Base-by-base conservation (phyloP, 2,113 vertebrate genomes). In the Aphelocoma coerulescens region DNA sequence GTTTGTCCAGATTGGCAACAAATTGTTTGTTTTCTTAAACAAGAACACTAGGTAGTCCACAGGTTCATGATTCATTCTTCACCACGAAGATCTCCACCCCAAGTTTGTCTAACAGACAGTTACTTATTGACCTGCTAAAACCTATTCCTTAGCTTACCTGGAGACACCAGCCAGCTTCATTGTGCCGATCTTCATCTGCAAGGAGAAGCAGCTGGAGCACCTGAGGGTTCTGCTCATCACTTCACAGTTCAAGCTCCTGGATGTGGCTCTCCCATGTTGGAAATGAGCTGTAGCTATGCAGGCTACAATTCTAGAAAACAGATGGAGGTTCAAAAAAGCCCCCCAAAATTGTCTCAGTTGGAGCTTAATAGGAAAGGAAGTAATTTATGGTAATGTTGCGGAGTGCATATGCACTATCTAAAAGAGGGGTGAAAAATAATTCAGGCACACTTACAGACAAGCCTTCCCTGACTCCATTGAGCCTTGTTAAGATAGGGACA, bases 161-260 rank as follows among this genome's bases (percentile, higher is more conserved):
- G 97, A 62, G 52, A 94, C 51, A 95, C n/a, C 43, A 90, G 80
- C 96, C 98, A 95, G 97, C 97, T 97, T 98, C 89, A 65, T 97
- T 97, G 91, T 96, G 98, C 78, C 97, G 96, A 78, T 98, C 97
- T 68, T 98, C 96, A 65, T 97, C 95, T 97, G 96, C 96, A 65
- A 96, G 97, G 90, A 94, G 48, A 68, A 93, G 35, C 19, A 63
- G 16, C 97, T 75, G 97, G 77, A 87, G 97, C 94, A 93, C 96
- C 96, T 52, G 96, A 73, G 85, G 93, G 65, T 12, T 95, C 37
- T 72, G 39, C 44, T 78, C 77, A 48, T 97, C 96, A 87, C 97
- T 73, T 97, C 67, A 39, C 96, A 96, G 74, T 88, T 78, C 4
- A 74, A 69, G 54, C 44, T 93, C 71, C 65, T 69, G 58, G 43